Evolutionary conservation across 2,113 vertebrate genomes (phyloP), one percentile per base, ranked within the genome.

Genomic region (Oostethus manadensis): DNA sequence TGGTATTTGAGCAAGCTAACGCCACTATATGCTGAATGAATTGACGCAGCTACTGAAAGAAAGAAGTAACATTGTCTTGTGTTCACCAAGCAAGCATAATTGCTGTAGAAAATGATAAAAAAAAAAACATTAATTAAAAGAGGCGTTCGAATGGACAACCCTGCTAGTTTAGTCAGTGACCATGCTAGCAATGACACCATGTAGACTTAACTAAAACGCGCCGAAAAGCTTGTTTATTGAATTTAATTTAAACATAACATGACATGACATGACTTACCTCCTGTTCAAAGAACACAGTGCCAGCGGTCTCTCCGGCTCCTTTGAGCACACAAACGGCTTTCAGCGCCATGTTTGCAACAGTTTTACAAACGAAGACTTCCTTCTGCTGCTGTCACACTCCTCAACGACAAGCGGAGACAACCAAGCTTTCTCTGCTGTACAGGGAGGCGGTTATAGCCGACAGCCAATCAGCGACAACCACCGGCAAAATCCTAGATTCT

Each of bases 241-340:
- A 26, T 16, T 3, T 2, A 42, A 29, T 0, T 1, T n/a, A n/a
- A n/a, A n/a, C n/a, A n/a, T n/a, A n/a, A n/a, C n/a, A n/a, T n/a
- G n/a, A n/a, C n/a, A 8, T 8, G 0, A 15, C 3, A 20, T 1
- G 4, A 1, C 43, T 81, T 76, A 91, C 90, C 85, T 87, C 71
- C 74, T 91, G 91, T 15, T 84, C 76, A 29, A 92, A 90, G 18
- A 63, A 17, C 17, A 91, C 88, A 0, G 79, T 86, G 2, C 91
- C 91, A 3, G 0, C 60, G 35, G 88, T 86, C 0, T 87, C 84
- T 0, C 87, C 85, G 0, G 58, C 51, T 51, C 90, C 91, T 65
- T 83, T 88, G 33, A 92, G 55, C 14, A 92, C 90, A 9, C 91
- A 92, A 0, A 92, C 88, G 0, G 90, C 91, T 58, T 89, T 91